These are phyloP conservation scores for Prostheceraeus crozeri DNA, from an alignment of 2,888 invertebrate genomes.

Conservation along the genomic window DNA sequence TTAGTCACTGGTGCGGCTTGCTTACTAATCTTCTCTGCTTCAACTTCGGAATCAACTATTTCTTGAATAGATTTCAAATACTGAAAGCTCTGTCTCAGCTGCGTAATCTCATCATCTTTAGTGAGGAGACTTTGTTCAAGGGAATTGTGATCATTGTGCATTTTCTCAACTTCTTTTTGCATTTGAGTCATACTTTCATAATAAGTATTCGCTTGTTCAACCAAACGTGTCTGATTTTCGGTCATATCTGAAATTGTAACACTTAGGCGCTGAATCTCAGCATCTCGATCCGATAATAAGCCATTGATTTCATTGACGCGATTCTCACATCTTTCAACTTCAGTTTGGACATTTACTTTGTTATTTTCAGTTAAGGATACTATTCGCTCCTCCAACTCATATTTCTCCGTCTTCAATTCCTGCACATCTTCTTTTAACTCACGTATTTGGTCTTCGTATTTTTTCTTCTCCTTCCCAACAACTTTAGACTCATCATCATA, in stretches of 20 bases:
- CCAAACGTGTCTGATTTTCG: neutral
- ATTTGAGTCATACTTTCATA: slow-evolving; percentile 1
- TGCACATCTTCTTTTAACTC: too few relatives aligned
- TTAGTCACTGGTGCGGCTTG: neutral
- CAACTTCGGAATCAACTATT: slow-evolving; percentile 7
- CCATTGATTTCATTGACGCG: neutral
- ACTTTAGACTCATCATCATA: too few relatives aligned
- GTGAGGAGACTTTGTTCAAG: neutral
- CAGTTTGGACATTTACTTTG: neutral
- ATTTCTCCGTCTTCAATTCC: too few relatives aligned
- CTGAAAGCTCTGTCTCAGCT: neutral
- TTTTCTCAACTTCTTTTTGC: slow-evolving; percentile 14
- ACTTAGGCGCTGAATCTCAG: neutral
- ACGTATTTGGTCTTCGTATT: too few relatives aligned
- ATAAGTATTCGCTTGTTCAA: slow-evolving; percentile 4
- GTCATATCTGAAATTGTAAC: neutral
- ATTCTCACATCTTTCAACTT: neutral
- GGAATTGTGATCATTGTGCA: neutral
- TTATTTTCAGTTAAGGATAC: too few relatives aligned
- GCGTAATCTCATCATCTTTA: neutral
- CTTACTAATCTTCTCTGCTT: neutral
- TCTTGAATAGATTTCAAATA: neutral
- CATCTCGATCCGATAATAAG: neutral
- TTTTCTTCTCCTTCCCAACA: too few relatives aligned
- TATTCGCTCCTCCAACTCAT: too few relatives aligned